These are phyloP conservation scores for Schizaphis graminum DNA, from an alignment of 2,888 invertebrate species.

Conservation along the genomic window DNA sequence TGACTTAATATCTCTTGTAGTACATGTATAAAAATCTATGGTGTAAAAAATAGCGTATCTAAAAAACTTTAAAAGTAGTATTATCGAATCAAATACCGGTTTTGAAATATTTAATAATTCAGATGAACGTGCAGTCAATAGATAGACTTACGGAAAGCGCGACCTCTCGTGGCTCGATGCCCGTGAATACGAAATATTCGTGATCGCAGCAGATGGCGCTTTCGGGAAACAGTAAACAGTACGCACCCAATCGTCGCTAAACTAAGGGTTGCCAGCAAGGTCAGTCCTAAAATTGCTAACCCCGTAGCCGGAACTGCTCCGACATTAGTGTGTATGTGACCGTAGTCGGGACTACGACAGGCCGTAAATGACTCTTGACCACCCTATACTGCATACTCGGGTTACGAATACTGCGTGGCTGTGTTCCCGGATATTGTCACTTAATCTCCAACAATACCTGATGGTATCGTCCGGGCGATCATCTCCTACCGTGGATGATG, in stretches of 20 bases:
- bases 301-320: neutral
- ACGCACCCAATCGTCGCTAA: no score
- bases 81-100: neutral
- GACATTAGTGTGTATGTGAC: neutral
- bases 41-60: neutral
- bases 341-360: neutral
- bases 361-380: neutral
- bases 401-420: no score
- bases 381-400: neutral
- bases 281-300: neutral
- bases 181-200: neutral
- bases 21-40: neutral
- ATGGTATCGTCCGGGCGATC: fast-evolving
- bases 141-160: neutral
- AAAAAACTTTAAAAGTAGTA: no score
- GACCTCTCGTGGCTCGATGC: neutral
- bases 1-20: neutral
- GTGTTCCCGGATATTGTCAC: neutral
- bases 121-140: neutral
- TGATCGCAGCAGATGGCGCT: constrained; percentile 1
- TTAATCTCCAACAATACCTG: fast-evolving
- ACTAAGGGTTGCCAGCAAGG: neutral
- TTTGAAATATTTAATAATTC: neutral
- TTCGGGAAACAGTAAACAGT: neutral
- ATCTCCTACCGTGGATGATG: neutral